Evolutionary conservation across 2,888 invertebrate species (phyloP), one percentile per base, ranked within the genome.

Genomic region (Drosophila paucipuncta): DNA sequence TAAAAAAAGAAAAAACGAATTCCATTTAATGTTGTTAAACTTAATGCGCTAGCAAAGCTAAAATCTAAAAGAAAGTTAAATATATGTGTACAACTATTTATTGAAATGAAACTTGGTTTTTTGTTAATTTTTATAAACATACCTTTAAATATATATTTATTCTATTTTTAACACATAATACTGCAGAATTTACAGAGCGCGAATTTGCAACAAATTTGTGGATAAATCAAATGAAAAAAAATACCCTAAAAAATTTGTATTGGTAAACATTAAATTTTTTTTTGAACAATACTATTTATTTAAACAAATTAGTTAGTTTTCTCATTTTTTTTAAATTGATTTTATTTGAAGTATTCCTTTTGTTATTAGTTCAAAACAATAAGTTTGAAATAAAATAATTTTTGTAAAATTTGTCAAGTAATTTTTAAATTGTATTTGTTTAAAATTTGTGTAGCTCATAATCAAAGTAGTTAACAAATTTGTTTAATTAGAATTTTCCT

Each of bases 81-180:
- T 91, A 91, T 87, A 91, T 89, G 90, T 89, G 85, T 88, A 91
- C 75, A 89, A 77, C 66, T 82, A 90, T 79, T 85, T 79, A 89
- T 85, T 86, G 79, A 90, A 84, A 89, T 43, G 61, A 78, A 78
- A 76, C 76, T 76, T 75, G 73, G 78, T 73, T 73, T 73, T 80
- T 77, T 76, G 73, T 76, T 78, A 55, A 73, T 74, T 58, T 30
- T 7, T 68, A 37, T 31, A 52, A 61, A 60, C 30, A 33, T 54
- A 50, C 10, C 10, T 50, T 59, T 11, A 50, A 54, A 55, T 52
- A 57, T 22, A 50, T 52, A 63, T 52, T 57, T 49, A 47, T 50
- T 54, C 39, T 61, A 60, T 53, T 35, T 50, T 55, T 41, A 37
- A 76, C 30, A 30, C 16, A 16, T 39, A 53, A 47, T 25, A 31